phyloP scores from a whole-genome alignment of 2,113 vertebrate genomes.

The Capreolus pygargus region DNA sequence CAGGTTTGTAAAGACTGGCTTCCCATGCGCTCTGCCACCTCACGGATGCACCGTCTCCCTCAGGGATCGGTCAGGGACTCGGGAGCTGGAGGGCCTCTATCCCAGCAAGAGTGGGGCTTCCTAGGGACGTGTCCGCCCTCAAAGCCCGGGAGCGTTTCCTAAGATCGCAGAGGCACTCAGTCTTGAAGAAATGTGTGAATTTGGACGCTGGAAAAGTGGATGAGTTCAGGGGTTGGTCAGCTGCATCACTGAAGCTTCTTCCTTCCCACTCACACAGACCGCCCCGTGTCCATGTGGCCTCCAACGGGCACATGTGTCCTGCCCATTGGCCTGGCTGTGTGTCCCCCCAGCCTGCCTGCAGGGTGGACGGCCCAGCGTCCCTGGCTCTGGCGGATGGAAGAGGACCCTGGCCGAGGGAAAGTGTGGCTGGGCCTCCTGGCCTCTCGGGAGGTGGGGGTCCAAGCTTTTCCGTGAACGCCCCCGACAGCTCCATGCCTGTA shows the following conservation, averaged over 20 bases:
- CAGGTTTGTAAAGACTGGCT: not conserved
- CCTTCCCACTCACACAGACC: not conserved
- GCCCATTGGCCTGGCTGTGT: not conserved
- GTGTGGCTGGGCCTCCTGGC: not conserved
- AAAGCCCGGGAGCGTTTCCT: not conserved
- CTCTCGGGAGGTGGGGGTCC: not conserved
- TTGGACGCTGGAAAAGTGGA: not conserved
- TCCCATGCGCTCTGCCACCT: accelerated
- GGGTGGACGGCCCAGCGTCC: accelerated
- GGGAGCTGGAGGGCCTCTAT: not conserved
- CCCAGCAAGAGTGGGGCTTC: not conserved
- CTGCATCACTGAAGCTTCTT: accelerated
- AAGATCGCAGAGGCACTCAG: not conserved
- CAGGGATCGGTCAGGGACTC: not conserved
- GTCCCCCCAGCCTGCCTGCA: accelerated
- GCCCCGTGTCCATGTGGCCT: not conserved
- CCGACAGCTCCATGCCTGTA: accelerated
- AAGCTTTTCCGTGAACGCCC: not conserved
- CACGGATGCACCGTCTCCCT: accelerated
- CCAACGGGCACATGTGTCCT: accelerated
- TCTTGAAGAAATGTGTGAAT: not conserved
- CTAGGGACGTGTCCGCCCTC: not conserved
- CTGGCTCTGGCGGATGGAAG: not conserved
- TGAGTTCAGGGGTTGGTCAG: accelerated
- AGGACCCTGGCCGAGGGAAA: not conserved